phyloP scores from a whole-genome alignment of 1,140 invertebrate genomes.

The Metaphire vulgaris region DNA sequence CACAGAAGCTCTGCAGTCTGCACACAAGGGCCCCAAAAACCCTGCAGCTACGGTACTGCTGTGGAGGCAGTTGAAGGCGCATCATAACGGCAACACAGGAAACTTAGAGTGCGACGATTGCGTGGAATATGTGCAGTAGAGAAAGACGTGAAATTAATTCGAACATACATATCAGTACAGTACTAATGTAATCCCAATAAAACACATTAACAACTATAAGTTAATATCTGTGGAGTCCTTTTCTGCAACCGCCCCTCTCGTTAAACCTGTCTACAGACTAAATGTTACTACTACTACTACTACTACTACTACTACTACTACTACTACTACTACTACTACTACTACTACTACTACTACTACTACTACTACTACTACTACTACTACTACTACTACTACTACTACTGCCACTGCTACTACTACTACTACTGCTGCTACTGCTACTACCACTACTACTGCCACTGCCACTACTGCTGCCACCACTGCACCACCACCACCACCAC shows the following conservation, averaged over 20 bases:
- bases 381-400: constrained; percentile 19
- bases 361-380: constrained; percentile 22
- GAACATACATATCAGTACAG: neutral
- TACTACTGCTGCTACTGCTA: constrained; percentile 19
- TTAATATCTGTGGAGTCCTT: neutral
- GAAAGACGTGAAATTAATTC: neutral
- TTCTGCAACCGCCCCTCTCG: neutral
- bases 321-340: constrained; percentile 20
- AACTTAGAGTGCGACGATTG: neutral
- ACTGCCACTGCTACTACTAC: constrained; percentile 7
- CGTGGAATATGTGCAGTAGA: neutral
- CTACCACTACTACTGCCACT: constrained; percentile 18
- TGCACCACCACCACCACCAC: too few relatives aligned
- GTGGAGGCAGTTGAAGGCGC: too few relatives aligned
- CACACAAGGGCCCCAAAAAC: too few relatives aligned
- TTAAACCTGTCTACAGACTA: neutral
- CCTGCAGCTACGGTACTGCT: too few relatives aligned
- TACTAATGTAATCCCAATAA: neutral
- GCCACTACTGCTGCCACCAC: constrained; percentile 18
- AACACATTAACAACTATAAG: constrained; percentile 3
- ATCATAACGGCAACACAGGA: neutral
- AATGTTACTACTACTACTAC: constrained; percentile 19
- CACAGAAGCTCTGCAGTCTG: too few relatives aligned
- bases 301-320: constrained; percentile 23
- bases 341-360: constrained; percentile 21